Base-by-base conservation (phyloP, 1,140 invertebrate species). In the Polyergus mexicanus region DNA sequence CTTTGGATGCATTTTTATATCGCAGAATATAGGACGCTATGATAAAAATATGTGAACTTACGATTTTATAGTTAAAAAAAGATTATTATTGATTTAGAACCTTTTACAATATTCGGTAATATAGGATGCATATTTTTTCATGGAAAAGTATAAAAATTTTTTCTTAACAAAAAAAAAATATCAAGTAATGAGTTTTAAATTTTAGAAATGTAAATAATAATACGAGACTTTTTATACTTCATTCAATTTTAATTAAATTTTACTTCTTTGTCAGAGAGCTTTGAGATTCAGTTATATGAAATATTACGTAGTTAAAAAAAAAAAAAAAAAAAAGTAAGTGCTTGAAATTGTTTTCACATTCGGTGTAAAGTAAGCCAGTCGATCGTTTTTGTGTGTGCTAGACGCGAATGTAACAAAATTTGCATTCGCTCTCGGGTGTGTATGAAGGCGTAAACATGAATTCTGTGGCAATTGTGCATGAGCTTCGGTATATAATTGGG, bases 401-500 rank as follows among this genome's bases (percentile, higher is more conserved):
- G 78, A 72, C 68, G 38, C 35, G 25, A 74, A 47, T 72, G 56
- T 47, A 74, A 74, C 66, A 32, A 35, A 28, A 69, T 69, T 56
- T 51, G 68, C 25, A 60, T 32, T 83, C 28, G 25, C 28, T 74
- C 38, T 35, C 41, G 68, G 28, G 44, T 84, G 74, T 84, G 47
- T 54, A 77, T 80, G 83, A 76, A 78, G 60, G 62, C 32, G 32
- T 60, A 54, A 19, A 38, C 41, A 51, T 60, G 60, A 56, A 71
- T 78, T 56, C 56, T 80, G 58, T 91, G 85, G 92, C 91, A 93
- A 92, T 92, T 90, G 92, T 89, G 92, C 91, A 47, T 69, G 87
- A 91, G 90, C 88, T 92, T 91, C 90, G 91, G 91, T 91, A 91
- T 93, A 93, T 94, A 94, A 95, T 94, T 94, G 93, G 91, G 91